phyloP scores from a whole-genome alignment of 2,113 vertebrate genomes.

The Procavia capensis region DNA sequence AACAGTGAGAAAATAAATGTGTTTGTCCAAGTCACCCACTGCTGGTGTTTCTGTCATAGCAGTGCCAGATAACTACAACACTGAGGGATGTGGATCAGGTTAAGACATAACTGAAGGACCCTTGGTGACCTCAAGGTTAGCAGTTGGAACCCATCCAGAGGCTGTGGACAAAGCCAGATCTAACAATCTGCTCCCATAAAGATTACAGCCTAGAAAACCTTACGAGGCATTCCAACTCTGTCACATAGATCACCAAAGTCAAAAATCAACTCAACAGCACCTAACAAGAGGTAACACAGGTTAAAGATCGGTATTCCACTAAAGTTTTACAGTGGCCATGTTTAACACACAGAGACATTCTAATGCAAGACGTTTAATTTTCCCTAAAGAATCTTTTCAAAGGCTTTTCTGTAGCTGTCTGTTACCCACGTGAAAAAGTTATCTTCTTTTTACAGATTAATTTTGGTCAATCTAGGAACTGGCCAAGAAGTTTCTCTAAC shows the following conservation, averaged over 20 bases:
- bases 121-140: too few relatives aligned
- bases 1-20: neutral
- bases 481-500: constrained; percentile 5
- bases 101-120: too few relatives aligned
- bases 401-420: neutral
- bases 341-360: constrained; percentile 11
- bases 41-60: neutral
- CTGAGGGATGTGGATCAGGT: too few relatives aligned
- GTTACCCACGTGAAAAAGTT: constrained; percentile 37
- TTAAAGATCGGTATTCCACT: constrained; percentile 48
- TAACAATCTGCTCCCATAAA: too few relatives aligned
- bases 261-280: too few relatives aligned
- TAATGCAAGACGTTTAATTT: constrained; percentile 17
- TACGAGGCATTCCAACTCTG: too few relatives aligned
- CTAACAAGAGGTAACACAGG: constrained; percentile 43
- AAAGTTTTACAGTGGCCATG: constrained; percentile 11
- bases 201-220: too few relatives aligned
- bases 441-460: neutral
- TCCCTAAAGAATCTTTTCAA: neutral
- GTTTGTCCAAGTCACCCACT: neutral
- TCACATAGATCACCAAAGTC: too few relatives aligned
- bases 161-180: too few relatives aligned
- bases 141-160: too few relatives aligned
- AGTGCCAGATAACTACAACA: neutral
- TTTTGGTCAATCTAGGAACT: constrained; percentile 23